Base-by-base conservation (phyloP, 2,888 invertebrate genomes). In the Panzeria rudis region DNA sequence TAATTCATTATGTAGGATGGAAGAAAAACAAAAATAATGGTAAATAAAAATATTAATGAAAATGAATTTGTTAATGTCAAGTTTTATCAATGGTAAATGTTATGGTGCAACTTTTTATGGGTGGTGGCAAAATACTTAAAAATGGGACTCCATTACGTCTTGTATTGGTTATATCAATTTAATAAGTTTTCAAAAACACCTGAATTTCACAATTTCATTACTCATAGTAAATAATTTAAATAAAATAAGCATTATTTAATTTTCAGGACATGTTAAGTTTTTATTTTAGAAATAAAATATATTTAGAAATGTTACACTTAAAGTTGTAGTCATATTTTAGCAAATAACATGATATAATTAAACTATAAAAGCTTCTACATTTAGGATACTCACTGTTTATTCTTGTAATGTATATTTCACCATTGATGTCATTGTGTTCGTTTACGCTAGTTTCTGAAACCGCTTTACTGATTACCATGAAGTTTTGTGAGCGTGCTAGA, bases 1-100 rank as follows among this genome's bases (percentile, higher is more conserved):
- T 90, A 91, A 84, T 82, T 86, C 82, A 79, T 86, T 84, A 79
- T 2, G 32, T 59, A 64, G 50, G 54, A 69, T 69, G 62, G 61
- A 23, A 82, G 38, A 56, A 44, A 44, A 32, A 56, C 44, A 44
- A n/a, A 59, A 32, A 62, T 38, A 50, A 41, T 76, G 41, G 13
- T 68, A 77, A 61, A 62, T 20, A 56, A 76, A 64, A 80, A 77
- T 80, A 84, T 84, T 84, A 84, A 84, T 84, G 76, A 77, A 84
- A 78, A 82, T 61, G 44, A 69, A 82, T 85, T 85, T 78, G 73
- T 82, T 61, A 82, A 75, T 85, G 85, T 82, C 85, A 85, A 82
- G 66, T 82, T 73, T 78, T 81, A 64, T 76, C 80, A 66, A 47
- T 68, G 41, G 29, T 11, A 64, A 41, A 52, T 41, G 29, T 50